Evolutionary conservation across 2,113 vertebrate species (phyloP), one percentile per base, ranked within the genome.

Genomic region (Promerops cafer): DNA sequence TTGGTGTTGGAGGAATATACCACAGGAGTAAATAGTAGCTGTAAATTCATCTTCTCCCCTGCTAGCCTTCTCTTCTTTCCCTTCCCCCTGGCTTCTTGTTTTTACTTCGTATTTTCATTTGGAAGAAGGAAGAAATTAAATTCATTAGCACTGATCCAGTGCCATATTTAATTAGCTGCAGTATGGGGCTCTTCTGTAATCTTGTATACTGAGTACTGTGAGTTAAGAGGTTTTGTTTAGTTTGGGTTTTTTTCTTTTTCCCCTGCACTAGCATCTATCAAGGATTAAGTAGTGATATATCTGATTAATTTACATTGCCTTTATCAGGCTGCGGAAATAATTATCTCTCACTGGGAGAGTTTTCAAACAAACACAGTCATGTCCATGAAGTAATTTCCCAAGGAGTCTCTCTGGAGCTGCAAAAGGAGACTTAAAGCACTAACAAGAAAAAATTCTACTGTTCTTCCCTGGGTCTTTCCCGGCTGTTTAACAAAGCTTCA

Each of bases 261-360:
- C 17, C 56, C 63, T 77, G 49, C 87, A 61, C 39, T 50, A 88
- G 45, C 42, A 78, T 80, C 63, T 91, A 70, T 80, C 91, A 88
- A 83, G 68, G 49, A 72, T 87, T 91, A 86, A 93, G 39, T 53
- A 77, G 49, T 85, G 52, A 78, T 80, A 90, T 45, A 70, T 56
- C 49, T 83, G 79, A 96, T 93, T 90, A 86, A 93, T 86, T 83
- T 90, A 92, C 56, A 53, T 68, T 81, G 56, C 42, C 79, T 93
- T 88, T 93, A 65, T 91, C 33, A 75, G 85, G 27, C 88, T 93
- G 64, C 0, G 0, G 85, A 96, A 86, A 70, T 83, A 92, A 90
- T 93, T 95, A 60, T 66, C 72, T 93, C 85, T 83, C 37, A 49
- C 47, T 88, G 60, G 56, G 60, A 83, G 79, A 86, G 52, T 95